Conservation (phyloP, 1,140 invertebrate species). For the fruit fly (Drosophila melanogaster) region DNA sequence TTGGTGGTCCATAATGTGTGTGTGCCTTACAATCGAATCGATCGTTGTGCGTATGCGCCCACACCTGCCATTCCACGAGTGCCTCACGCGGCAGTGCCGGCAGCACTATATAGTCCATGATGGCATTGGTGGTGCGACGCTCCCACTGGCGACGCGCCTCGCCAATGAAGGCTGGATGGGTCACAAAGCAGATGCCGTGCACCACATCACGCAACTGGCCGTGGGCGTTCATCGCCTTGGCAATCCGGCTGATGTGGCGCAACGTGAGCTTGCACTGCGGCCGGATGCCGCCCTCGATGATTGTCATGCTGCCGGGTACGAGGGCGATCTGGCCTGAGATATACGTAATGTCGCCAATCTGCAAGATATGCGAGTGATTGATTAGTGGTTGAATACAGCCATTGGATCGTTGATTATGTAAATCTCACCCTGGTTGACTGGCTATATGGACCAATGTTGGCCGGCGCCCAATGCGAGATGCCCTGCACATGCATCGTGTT, state of each 20-base stretch:
- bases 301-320: conserved; percentile 92
- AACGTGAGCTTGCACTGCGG: conserved; percentile 92
- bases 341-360: conserved; percentile 91
- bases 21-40: conserved; percentile 91
- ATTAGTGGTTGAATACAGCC: not conserved
- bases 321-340: conserved; percentile 96
- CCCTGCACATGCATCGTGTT: conserved; percentile 96
- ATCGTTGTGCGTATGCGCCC: conserved; percentile 93
- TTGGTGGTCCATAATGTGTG: not conserved
- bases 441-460: conserved; percentile 98
- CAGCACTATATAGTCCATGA: conserved; percentile 94
- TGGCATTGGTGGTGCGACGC: conserved; percentile 92
- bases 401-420: not conserved
- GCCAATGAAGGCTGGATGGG: conserved; percentile 88
- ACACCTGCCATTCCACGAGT: conserved; percentile 96
- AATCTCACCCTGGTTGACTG: conserved; percentile 90
- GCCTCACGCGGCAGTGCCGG: conserved; percentile 91
- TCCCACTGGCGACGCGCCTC: conserved; percentile 92
- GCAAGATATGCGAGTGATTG: conserved; percentile 85
- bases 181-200: conserved; percentile 93
- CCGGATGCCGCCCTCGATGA: conserved; percentile 89
- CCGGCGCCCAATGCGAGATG: conserved; percentile 97
- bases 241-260: conserved; percentile 91
- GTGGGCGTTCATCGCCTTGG: conserved; percentile 91
- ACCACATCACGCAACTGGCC: conserved; percentile 91